Percentiles rank a stretch among this genome's conserved stretches.
These are phyloP conservation scores for Drosophila rhopaloa DNA, from an alignment of 1,140 invertebrate species.

Conservation along the genomic window DNA sequence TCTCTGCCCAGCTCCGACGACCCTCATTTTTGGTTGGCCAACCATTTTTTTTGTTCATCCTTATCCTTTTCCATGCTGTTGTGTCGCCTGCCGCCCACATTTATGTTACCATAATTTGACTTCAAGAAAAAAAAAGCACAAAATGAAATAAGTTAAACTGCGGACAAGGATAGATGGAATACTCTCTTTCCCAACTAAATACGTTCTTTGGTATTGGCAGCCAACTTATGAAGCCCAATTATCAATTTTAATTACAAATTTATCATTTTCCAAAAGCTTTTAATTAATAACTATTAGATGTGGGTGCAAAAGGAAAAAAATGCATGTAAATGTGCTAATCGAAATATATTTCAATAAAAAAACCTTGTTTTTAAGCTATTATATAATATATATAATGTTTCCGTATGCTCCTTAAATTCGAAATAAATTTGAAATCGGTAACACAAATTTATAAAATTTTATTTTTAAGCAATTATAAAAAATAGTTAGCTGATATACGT, in stretches of 20 bases:
- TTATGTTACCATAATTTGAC: constrained; percentile 83
- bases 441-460: too few relatives aligned
- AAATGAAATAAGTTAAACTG: constrained; percentile 15
- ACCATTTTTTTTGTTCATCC: constrained; percentile 52
- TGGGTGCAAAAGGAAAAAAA: too few relatives aligned
- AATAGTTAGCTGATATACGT: too few relatives aligned
- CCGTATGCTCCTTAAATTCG: too few relatives aligned
- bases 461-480: too few relatives aligned
- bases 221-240: neutral
- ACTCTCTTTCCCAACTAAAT: neutral
- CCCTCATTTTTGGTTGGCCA: constrained; percentile 76
- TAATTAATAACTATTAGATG: too few relatives aligned
- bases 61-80: constrained; percentile 56
- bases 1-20: constrained; percentile 57
- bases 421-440: too few relatives aligned
- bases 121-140: constrained; percentile 55
- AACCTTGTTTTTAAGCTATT: too few relatives aligned
- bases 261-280: too few relatives aligned
- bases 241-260: neutral
- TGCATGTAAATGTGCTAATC: too few relatives aligned
- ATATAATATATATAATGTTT: too few relatives aligned
- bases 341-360: too few relatives aligned
- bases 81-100: constrained; percentile 63
- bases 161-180: constrained; percentile 3
- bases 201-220: neutral